Conservation (phyloP, 2,113 vertebrate genomes). For the Epinephelus fuscoguttatus region DNA sequence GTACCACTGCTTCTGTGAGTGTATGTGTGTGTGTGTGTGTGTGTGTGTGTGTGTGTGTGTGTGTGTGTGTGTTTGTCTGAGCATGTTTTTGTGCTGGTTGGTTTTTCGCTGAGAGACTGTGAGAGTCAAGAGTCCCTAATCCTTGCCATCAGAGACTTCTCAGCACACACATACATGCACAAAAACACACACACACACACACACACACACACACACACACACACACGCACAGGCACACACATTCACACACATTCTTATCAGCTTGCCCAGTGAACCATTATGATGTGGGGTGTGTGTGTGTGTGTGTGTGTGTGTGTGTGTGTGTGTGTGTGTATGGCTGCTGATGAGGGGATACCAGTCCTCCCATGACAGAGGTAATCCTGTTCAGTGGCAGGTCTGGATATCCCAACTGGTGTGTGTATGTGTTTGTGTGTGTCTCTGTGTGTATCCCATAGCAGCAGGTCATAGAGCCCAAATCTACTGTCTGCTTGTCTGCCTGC, state of each 20-base stretch:
- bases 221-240: conserved; percentile 43
- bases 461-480: conserved; percentile 71
- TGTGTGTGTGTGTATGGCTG: conserved; percentile 27
- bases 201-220: conserved; percentile 41
- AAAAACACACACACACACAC: conserved; percentile 6
- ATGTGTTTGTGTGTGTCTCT: conserved; percentile 47
- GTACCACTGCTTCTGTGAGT: neutral
- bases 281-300: conserved; percentile 13
- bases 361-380: conserved; percentile 79
- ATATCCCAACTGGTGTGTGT: conserved; percentile 67
- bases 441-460: conserved; percentile 65
- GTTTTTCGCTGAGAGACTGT: conserved; percentile 68
- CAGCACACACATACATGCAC: conserved; percentile 25
- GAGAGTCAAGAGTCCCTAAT: conserved; percentile 79
- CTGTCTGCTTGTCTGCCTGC: conserved; percentile 50
- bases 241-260: conserved; percentile 66
- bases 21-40: conserved; percentile 18
- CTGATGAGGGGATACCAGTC: conserved; percentile 79
- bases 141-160: conserved; percentile 78
- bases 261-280: conserved; percentile 77
- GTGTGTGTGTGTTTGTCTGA: conserved; percentile 7
- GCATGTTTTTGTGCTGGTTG: conserved; percentile 57
- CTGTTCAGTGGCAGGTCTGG: conserved; percentile 79
- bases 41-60: neutral
- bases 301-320: conserved; percentile 33